Percentiles rank a stretch among this genome's conserved stretches.
These are phyloP conservation scores for Microctonus brassicae DNA, from an alignment of 2,888 invertebrate species.

Conservation along the genomic window DNA sequence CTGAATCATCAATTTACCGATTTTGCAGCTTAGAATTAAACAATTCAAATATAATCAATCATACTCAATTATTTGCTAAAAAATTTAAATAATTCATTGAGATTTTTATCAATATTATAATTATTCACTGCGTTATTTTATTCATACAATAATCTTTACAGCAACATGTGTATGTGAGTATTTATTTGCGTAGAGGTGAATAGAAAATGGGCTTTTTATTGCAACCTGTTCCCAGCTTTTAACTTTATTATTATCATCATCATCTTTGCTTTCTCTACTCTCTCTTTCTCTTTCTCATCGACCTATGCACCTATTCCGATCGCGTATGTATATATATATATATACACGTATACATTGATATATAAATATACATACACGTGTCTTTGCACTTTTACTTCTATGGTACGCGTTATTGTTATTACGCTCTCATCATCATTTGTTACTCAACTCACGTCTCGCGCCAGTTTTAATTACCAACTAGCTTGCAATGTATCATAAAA, in stretches of 20 bases:
- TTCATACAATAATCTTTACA: background rate
- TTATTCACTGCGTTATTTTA: background rate
- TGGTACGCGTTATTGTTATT: constrained; percentile 43
- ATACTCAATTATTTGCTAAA: too few relatives aligned
- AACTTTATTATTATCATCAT: constrained; percentile 47
- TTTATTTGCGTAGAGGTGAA: background rate
- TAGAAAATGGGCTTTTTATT: constrained; percentile 13
- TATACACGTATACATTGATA: background rate
- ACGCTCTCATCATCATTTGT: constrained; percentile 48
- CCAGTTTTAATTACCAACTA: constrained; percentile 55
- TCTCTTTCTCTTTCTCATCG: background rate
- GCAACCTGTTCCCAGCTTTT: constrained; percentile 37
- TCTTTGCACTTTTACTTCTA: constrained; percentile 7
- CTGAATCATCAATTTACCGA: too few relatives aligned
- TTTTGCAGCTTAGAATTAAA: too few relatives aligned
- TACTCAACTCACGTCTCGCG: constrained; percentile 51
- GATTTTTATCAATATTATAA: background rate
- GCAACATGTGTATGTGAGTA: too few relatives aligned
- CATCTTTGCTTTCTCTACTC: constrained; percentile 42
- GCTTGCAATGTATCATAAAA: constrained; percentile 55
- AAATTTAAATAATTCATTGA: too few relatives aligned
- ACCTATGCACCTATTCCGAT: background rate
- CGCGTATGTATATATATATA: background rate
- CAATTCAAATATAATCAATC: too few relatives aligned
- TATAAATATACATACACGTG: background rate